phyloP scores from a whole-genome alignment of 2,113 vertebrate genomes.

The Gavia stellata region DNA sequence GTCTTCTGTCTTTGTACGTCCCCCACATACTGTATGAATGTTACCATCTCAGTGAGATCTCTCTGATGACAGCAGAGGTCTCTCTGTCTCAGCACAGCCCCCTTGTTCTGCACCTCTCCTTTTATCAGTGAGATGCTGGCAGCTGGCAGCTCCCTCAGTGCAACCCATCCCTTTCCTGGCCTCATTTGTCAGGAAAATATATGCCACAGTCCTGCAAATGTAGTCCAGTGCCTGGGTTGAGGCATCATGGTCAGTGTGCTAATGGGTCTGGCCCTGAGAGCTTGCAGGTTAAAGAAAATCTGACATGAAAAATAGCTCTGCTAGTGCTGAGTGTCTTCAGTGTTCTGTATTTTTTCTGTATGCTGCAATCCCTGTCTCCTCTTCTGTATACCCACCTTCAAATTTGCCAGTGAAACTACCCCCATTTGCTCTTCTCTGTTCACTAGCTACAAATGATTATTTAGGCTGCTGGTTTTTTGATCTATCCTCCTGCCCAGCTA shows the following conservation, averaged over 20 bases:
- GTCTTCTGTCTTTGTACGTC: neutral
- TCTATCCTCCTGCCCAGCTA: neutral
- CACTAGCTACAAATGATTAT: neutral
- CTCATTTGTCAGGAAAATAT: neutral
- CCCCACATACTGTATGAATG: no score
- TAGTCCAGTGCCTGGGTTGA: neutral
- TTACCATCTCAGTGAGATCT: neutral
- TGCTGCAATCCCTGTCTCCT: neutral
- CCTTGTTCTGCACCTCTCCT: neutral
- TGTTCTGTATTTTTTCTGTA: neutral
- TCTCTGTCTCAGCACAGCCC: neutral
- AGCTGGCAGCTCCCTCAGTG: neutral
- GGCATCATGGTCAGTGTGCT: neutral
- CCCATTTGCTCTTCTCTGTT: neutral
- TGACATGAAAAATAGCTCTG: conserved; percentile 7
- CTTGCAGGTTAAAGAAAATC: neutral
- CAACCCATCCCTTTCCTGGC: neutral
- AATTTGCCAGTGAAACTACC: neutral
- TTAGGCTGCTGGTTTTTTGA: neutral
- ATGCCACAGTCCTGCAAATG: neutral
- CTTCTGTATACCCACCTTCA: neutral
- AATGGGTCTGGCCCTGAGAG: neutral
- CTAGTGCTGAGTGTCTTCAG: neutral
- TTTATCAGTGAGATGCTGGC: neutral
- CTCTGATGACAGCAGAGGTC: neutral